A percentile compares a stretch with the other conserved stretches of the same genome.
These are phyloP conservation scores for Mactra quadrangularis DNA, from an alignment of 1,140 invertebrate genomes.

Conservation along the genomic window DNA sequence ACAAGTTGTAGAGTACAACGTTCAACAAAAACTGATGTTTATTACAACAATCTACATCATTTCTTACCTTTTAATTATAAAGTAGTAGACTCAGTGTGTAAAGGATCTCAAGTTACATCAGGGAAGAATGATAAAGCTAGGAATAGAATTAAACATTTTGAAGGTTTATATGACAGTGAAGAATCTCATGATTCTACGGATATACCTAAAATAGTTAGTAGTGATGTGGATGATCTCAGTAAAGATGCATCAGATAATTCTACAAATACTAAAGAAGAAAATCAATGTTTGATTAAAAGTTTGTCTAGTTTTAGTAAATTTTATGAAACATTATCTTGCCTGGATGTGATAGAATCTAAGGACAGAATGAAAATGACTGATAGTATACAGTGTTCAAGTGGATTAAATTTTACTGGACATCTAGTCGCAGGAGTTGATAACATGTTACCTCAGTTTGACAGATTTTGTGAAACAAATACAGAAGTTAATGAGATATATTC, in stretches of 20 bases:
- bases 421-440: slow-evolving; percentile 30
- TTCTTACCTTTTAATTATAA: slow-evolving; percentile 59
- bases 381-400: neutral
- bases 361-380: slow-evolving; percentile 3
- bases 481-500: slow-evolving; percentile 6
- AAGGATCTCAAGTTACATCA: neutral
- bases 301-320: slow-evolving; percentile 60
- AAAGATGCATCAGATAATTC: neutral
- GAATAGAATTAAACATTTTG: slow-evolving; percentile 55
- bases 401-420: neutral
- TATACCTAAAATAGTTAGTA: neutral
- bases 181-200: slow-evolving; percentile 52
- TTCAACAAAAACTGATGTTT: slow-evolving; percentile 35
- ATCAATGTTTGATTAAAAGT: slow-evolving; percentile 46
- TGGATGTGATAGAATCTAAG: slow-evolving; percentile 49
- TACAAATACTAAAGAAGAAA: slow-evolving; percentile 26
- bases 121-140: neutral
- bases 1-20: slow-evolving; percentile 1
- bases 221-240: neutral
- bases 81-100: neutral
- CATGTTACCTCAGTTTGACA: neutral
- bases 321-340: slow-evolving; percentile 64
- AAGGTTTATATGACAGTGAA: slow-evolving; percentile 68
- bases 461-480: slow-evolving; percentile 6
- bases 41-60: slow-evolving; percentile 58